These are phyloP conservation scores for Caenorhabditis becei DNA, from an alignment of 2,888 invertebrate species.

Conservation along the genomic window DNA sequence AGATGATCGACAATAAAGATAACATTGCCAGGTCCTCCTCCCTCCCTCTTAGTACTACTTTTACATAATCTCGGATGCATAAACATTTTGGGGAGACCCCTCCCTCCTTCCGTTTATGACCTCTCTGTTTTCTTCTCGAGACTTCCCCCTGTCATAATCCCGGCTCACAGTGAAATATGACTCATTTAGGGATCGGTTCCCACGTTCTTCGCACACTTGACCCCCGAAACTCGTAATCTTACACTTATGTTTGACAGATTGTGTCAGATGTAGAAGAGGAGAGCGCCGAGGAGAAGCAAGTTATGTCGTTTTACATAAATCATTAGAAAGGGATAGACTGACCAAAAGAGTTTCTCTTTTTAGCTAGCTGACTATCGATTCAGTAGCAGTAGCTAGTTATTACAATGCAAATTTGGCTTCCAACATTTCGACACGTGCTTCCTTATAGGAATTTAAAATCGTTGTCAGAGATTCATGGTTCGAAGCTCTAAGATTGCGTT, in stretches of 20 bases:
- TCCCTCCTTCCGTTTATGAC: constrained; percentile 11
- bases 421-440: too few relatives aligned
- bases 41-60: constrained; percentile 23
- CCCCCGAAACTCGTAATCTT: constrained; percentile 30
- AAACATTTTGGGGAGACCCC: constrained; percentile 17
- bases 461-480: too few relatives aligned
- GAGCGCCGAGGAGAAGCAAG: neutral
- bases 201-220: neutral
- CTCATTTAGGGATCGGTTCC: neutral
- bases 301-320: constrained; percentile 23
- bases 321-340: constrained; percentile 5
- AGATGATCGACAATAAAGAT: constrained; percentile 53
- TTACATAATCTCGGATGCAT: constrained; percentile 42
- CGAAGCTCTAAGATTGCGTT: too few relatives aligned
- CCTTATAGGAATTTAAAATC: too few relatives aligned
- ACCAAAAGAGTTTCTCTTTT: neutral
- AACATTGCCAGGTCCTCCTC: constrained; percentile 24
- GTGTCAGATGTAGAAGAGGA: constrained; percentile 4
- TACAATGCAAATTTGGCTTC: too few relatives aligned
- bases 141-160: constrained; percentile 1
- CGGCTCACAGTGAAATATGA: constrained; percentile 4
- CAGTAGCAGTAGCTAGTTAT: neutral
- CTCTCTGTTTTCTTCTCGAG: neutral
- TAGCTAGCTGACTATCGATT: neutral
- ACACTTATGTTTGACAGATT: constrained; percentile 34